Evolutionary conservation across 30 jellyfish, hydroid and myxozoan genomes (phyloP).

Genomic region (Cassiopea andromeda): DNA sequence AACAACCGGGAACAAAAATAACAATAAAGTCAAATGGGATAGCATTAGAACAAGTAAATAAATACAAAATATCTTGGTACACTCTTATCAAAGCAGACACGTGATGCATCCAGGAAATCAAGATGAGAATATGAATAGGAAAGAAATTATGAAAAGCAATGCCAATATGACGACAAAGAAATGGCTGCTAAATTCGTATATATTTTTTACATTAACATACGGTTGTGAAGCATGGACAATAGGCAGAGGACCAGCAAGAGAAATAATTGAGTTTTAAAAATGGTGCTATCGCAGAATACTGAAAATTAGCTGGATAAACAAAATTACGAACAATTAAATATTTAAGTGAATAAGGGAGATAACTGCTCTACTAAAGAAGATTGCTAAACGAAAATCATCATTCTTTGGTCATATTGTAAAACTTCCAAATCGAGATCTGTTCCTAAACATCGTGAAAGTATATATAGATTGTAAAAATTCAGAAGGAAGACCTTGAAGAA

Average conservation of each 20-base stretch:
- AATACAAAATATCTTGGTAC: constrained; percentile 51
- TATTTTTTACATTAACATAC: constrained; percentile 25
- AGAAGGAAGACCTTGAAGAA: constrained; percentile 8
- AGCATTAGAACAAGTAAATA: constrained; percentile 52
- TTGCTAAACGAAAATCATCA: not conserved
- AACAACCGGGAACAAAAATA: constrained; percentile 28
- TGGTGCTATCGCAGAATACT: constrained; percentile 57
- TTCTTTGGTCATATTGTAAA: not conserved
- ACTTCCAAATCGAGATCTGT: not conserved
- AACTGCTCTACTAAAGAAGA: not conserved
- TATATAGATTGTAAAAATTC: not conserved
- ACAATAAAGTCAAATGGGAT: constrained; percentile 32
- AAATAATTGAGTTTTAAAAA: constrained; percentile 34
- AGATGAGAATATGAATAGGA: constrained; percentile 45
- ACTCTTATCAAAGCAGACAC: constrained; percentile 27
- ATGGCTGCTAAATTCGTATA: constrained; percentile 24
- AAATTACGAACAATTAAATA: constrained; percentile 5
- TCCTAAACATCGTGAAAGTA: constrained; percentile 1
- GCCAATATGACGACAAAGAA: constrained; percentile 41
- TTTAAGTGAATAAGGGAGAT: not conserved
- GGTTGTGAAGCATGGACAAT: constrained; percentile 35
- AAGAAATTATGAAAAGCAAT: constrained; percentile 30
- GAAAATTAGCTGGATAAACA: constrained; percentile 40
- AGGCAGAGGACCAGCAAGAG: constrained; percentile 31
- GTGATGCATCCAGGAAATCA: constrained; percentile 27